Percentiles rank a stretch among this genome's conserved stretches.
These are phyloP conservation scores for Dryoscopus gambensis DNA, from an alignment of 2,113 vertebrate genomes.

Conservation along the genomic window DNA sequence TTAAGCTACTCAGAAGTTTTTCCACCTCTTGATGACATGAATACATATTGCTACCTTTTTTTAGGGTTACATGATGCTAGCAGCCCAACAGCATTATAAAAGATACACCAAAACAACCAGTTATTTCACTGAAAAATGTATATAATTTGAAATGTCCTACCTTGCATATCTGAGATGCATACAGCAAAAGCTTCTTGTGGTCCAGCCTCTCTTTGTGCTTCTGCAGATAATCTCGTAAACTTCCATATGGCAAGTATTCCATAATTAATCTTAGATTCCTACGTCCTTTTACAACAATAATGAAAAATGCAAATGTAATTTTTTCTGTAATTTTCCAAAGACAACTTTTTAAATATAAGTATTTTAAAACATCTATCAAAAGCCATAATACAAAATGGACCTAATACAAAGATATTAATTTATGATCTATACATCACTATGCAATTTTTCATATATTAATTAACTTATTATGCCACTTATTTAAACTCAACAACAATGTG, in stretches of 20 bases:
- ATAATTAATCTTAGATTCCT: slow-evolving; percentile 93
- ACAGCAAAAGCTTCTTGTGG: slow-evolving; percentile 89
- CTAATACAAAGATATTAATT: neutral
- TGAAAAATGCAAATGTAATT: neutral
- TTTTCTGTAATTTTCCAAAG: neutral
- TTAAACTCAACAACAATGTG: neutral
- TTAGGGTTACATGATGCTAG: neutral
- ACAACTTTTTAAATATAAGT: neutral
- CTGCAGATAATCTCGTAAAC: slow-evolving; percentile 93
- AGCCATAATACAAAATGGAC: neutral
- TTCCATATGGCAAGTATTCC: slow-evolving; percentile 96
- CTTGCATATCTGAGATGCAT: slow-evolving; percentile 96
- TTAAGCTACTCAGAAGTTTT: neutral
- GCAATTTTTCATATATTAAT: neutral
- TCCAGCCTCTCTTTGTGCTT: slow-evolving; percentile 92
- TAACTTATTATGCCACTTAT: neutral
- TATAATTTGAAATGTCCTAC: slow-evolving; percentile 59
- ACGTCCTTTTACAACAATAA: slow-evolving; percentile 76
- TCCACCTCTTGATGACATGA: neutral
- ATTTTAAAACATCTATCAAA: neutral
- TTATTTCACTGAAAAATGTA: neutral
- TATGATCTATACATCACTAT: neutral
- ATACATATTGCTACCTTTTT: neutral
- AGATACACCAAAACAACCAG: neutral
- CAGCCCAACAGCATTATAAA: neutral